phyloP scores from a whole-genome alignment of 2,113 vertebrate species.

The Neolamprologus sp. region DNA sequence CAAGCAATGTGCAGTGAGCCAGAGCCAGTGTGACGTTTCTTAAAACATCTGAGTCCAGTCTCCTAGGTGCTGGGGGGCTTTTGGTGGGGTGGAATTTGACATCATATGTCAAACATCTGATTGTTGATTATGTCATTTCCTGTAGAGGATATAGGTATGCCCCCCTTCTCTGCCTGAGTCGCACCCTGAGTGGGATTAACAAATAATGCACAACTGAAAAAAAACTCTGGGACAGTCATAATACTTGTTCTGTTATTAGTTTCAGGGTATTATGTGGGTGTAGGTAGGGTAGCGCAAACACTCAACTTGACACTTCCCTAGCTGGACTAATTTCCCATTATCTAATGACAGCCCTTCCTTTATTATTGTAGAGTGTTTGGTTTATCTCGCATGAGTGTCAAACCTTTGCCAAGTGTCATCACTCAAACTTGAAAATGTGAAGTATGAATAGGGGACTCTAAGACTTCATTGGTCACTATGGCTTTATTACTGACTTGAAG shows the following conservation, averaged over 20 bases:
- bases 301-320: neutral
- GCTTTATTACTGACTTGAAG: slow-evolving; percentile 27
- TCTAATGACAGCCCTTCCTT: neutral
- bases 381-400: neutral
- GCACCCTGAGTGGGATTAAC: neutral
- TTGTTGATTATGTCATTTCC: slow-evolving; percentile 13
- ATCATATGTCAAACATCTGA: neutral
- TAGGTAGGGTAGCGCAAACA: neutral
- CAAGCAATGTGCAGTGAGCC: neutral
- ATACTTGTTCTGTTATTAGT: neutral
- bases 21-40: neutral
- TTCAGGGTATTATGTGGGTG: neutral
- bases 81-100: neutral
- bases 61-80: neutral
- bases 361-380: slow-evolving; percentile 3
- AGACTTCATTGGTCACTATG: neutral
- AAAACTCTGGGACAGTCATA: neutral
- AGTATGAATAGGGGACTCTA: neutral
- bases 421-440: neutral
- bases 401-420: neutral
- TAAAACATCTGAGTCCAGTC: neutral
- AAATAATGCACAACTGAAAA: neutral
- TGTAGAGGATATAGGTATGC: neutral
- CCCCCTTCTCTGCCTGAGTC: neutral
- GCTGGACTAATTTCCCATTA: neutral